phyloP scores from a whole-genome alignment of 2,888 invertebrate species.

The Lottia gigantea region DNA sequence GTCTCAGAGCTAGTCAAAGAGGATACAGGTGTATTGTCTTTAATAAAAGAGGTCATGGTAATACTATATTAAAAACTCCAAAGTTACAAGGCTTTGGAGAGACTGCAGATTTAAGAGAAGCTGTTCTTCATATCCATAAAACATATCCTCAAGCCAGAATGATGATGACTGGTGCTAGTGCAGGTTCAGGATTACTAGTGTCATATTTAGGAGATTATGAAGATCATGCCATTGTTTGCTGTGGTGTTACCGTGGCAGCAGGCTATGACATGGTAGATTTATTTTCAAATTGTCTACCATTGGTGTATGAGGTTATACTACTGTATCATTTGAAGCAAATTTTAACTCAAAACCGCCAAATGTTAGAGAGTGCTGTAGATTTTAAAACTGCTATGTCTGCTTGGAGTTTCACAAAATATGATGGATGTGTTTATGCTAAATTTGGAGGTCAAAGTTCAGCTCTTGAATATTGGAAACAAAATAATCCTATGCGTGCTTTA shows the following conservation, averaged over 20 bases:
- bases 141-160: conserved; percentile 29
- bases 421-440: conserved; percentile 30
- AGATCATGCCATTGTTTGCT: conserved; percentile 32
- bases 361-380: conserved; percentile 29
- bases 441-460: conserved; percentile 25
- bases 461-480: conserved; percentile 40
- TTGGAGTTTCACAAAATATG: conserved; percentile 25
- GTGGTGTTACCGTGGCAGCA: conserved; percentile 42
- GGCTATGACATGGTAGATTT: conserved; percentile 31
- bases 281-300: conserved; percentile 5
- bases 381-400: conserved; percentile 26
- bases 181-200: conserved; percentile 39
- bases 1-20: conserved; percentile 23
- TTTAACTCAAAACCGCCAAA: conserved; percentile 27
- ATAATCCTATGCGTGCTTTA: conserved; percentile 44
- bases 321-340: conserved; percentile 27
- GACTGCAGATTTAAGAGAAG: conserved; percentile 42
- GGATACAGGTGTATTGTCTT: conserved; percentile 43
- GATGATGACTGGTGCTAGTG: conserved; percentile 34
- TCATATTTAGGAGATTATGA: conserved; percentile 50
- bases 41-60: conserved; percentile 43
- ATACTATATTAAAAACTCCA: conserved; percentile 37
- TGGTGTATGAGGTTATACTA: conserved; percentile 26
- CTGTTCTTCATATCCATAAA: conserved; percentile 33
- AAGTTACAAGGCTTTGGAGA: conserved; percentile 44